These are phyloP conservation scores for Stomatorhinus ivindoensis DNA, from an alignment of 2,113 vertebrate species.

Conservation along the genomic window DNA sequence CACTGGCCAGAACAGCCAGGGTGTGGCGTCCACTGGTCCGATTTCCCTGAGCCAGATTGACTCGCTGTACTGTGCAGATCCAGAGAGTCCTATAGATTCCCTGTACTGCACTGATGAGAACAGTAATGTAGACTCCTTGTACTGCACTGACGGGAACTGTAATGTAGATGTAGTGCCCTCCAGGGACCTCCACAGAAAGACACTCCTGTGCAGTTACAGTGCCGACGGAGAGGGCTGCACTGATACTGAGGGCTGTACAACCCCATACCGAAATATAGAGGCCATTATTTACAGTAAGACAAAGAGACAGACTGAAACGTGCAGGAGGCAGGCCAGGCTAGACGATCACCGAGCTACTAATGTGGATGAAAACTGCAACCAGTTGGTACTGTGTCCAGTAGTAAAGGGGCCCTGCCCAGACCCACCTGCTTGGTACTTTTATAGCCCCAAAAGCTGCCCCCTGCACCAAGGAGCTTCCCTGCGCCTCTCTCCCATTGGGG, in stretches of 20 bases:
- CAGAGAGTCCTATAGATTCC: slow-evolving; percentile 15
- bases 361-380: slow-evolving; percentile 25
- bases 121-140: slow-evolving; percentile 37
- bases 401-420: slow-evolving; percentile 45
- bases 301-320: neutral
- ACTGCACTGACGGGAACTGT: slow-evolving; percentile 4
- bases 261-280: slow-evolving; percentile 65
- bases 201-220: slow-evolving; percentile 12
- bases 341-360: slow-evolving; percentile 15
- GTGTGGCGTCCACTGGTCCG: slow-evolving; percentile 4
- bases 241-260: slow-evolving; percentile 42
- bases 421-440: slow-evolving; percentile 57
- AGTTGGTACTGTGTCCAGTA: slow-evolving; percentile 22
- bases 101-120: slow-evolving; percentile 12
- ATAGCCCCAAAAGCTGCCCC: slow-evolving; percentile 65
- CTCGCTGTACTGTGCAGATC: slow-evolving; percentile 10
- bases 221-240: slow-evolving; percentile 14
- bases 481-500: slow-evolving; percentile 77
- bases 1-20: slow-evolving; percentile 32
- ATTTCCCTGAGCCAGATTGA: neutral
- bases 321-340: slow-evolving; percentile 14
- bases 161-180: slow-evolving; percentile 23
- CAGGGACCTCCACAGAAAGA: slow-evolving; percentile 20
- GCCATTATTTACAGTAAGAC: slow-evolving; percentile 45
- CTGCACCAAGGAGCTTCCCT: slow-evolving; percentile 64